A percentile compares a stretch with the other conserved stretches of the same genome.
These are phyloP conservation scores for rabbit (Oryctolagus cuniculus) DNA, from an alignment of 2,113 vertebrate species.

Conservation along the genomic window DNA sequence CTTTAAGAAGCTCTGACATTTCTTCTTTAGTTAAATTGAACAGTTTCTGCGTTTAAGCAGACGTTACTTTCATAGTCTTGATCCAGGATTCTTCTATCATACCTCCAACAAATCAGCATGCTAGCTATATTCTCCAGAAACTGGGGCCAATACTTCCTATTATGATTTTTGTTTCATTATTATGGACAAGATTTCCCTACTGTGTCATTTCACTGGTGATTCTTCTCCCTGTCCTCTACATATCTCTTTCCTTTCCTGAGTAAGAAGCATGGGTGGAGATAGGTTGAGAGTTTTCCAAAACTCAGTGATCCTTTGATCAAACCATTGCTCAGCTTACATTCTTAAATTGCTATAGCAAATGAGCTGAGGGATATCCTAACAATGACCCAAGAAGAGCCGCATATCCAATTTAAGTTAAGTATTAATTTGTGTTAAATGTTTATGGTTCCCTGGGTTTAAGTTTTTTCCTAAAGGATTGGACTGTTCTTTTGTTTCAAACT, in stretches of 20 bases:
- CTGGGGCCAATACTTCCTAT: not conserved
- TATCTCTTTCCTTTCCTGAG: not conserved
- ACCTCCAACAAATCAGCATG: not conserved
- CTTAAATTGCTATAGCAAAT: not conserved
- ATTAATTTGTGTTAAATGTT: not conserved
- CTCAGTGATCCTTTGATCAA: not conserved
- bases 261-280: not conserved
- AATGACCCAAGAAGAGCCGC: not conserved
- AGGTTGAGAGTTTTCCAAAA: not conserved
- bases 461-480: not conserved
- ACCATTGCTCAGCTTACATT: not conserved
- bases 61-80: not conserved
- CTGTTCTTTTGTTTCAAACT: not conserved
- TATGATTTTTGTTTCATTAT: not conserved
- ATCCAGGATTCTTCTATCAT: not conserved
- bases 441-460: not conserved
- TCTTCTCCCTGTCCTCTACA: not conserved
- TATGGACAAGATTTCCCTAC: not conserved
- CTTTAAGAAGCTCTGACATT: conserved; percentile 11
- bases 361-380: not conserved
- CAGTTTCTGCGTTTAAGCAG: not conserved
- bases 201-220: not conserved
- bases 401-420: not conserved
- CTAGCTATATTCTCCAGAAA: conserved; percentile 26
- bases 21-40: not conserved